Conservation (phyloP, 2,797 vertebrate genomes). For the Peromyscus attwateri region DNA sequence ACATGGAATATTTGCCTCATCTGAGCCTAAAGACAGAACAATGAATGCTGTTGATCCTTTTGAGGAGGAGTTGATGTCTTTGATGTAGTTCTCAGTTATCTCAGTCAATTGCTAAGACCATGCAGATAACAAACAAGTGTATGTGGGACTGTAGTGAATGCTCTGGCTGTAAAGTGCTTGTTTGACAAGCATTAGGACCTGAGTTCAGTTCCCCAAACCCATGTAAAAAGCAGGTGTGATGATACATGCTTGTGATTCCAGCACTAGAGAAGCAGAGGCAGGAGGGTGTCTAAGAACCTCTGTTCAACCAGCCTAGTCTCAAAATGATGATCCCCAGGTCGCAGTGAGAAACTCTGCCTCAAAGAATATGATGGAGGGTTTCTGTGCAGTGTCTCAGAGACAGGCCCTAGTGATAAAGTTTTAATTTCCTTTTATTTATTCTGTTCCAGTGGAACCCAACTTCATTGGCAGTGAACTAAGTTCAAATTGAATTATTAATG, state of each 20-base stretch:
- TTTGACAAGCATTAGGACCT: not conserved
- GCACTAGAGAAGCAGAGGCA: no score
- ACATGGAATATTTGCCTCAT: not conserved
- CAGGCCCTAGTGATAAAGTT: not conserved
- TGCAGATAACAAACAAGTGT: not conserved
- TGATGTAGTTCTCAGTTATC: not conserved
- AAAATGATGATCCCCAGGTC: not conserved
- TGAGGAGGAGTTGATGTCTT: not conserved
- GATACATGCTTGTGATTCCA: not conserved
- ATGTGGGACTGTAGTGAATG: not conserved
- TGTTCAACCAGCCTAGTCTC: no score
- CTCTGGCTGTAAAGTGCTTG: not conserved
- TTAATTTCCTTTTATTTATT: not conserved
- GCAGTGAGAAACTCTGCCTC: not conserved
- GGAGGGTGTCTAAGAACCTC: no score
- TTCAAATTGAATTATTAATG: not conserved
- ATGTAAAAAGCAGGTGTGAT: not conserved
- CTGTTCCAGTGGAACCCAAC: not conserved
- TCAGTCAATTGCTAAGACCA: not conserved
- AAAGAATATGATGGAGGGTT: not conserved
- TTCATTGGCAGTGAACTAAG: not conserved
- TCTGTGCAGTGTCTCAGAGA: not conserved
- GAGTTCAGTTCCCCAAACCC: not conserved
- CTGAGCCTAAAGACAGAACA: not conserved
- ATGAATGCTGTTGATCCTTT: not conserved